A percentile compares a stretch with the other conserved stretches of the same genome.
Evolutionary conservation across 2,888 invertebrate species (phyloP).

Genomic region (Syrista parreyssii): DNA sequence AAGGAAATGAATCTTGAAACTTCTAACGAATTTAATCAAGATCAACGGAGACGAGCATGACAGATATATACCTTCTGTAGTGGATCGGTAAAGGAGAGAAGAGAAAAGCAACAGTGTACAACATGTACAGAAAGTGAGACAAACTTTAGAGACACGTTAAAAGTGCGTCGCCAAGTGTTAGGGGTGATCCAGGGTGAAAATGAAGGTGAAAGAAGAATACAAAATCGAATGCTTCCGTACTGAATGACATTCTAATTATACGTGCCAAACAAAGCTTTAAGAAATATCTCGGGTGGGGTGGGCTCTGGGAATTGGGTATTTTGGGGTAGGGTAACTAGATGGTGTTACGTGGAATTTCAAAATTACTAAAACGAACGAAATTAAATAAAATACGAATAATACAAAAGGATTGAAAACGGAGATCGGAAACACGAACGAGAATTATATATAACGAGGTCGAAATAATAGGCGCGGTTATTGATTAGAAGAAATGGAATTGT

Average conservation of each 20-base stretch:
- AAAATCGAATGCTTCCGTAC: conserved; percentile 59
- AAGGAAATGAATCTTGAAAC: neutral
- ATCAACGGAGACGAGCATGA: neutral
- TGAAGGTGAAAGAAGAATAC: conserved; percentile 30
- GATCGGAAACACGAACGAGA: neutral
- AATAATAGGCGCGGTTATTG: neutral
- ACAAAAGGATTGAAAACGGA: neutral
- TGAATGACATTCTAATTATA: conserved; percentile 63
- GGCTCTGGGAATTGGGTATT: neutral
- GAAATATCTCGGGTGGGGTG: conserved; percentile 26
- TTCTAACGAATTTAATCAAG: neutral
- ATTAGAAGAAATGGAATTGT: neutral
- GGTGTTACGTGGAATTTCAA: neutral
- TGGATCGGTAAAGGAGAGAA: neutral
- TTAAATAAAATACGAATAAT: neutral
- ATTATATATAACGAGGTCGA: neutral
- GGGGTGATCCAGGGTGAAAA: conserved; percentile 34
- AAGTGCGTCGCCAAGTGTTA: conserved; percentile 1
- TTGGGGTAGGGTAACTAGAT: neutral
- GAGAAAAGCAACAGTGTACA: neutral
- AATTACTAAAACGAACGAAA: neutral
- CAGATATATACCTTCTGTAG: neutral
- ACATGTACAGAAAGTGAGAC: neutral
- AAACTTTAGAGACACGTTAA: neutral
- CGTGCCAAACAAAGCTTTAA: conserved; percentile 64